Conservation (phyloP, 2,113 vertebrate genomes). For the Maccullochella peelii region DNA sequence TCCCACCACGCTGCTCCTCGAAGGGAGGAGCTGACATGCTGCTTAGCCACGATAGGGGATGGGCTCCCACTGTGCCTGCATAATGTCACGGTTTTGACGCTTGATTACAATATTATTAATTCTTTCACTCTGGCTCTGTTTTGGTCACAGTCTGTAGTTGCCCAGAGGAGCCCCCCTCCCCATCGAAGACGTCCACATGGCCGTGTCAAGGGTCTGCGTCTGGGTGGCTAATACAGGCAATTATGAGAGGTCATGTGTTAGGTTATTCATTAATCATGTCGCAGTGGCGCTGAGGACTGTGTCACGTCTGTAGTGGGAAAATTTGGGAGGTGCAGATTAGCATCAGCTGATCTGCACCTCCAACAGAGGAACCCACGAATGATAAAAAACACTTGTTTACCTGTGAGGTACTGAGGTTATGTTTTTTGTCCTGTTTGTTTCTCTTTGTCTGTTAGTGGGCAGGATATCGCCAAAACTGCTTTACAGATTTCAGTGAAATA, state of each 20-base stretch:
- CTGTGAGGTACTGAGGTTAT: background rate
- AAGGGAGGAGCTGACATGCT: constrained; percentile 54
- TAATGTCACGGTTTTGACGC: constrained; percentile 54
- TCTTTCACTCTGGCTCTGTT: constrained; percentile 16
- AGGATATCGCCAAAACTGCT: background rate
- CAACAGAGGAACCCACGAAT: background rate
- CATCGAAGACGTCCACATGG: constrained; percentile 27
- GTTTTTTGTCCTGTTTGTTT: background rate
- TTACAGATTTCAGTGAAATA: background rate
- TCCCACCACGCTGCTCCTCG: constrained; percentile 27
- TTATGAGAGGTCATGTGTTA: constrained; percentile 52
- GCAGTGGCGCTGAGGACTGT: background rate
- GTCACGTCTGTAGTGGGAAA: constrained; percentile 12
- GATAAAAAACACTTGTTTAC: background rate
- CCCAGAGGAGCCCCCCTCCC: background rate
- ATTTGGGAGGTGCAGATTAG: constrained; percentile 22
- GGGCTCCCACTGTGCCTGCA: constrained; percentile 44
- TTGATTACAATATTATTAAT: constrained; percentile 64
- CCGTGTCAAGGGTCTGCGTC: constrained; percentile 19
- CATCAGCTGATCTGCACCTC: background rate
- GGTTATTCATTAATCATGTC: constrained; percentile 48
- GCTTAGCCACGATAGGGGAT: constrained; percentile 31
- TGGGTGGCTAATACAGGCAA: constrained; percentile 48
- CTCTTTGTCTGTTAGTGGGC: background rate
- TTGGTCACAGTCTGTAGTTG: background rate